A percentile compares a stretch with the other conserved stretches of the same genome.
Evolutionary conservation across 2,113 vertebrate species (phyloP).

Genomic region (Laticauda laticaudata): DNA sequence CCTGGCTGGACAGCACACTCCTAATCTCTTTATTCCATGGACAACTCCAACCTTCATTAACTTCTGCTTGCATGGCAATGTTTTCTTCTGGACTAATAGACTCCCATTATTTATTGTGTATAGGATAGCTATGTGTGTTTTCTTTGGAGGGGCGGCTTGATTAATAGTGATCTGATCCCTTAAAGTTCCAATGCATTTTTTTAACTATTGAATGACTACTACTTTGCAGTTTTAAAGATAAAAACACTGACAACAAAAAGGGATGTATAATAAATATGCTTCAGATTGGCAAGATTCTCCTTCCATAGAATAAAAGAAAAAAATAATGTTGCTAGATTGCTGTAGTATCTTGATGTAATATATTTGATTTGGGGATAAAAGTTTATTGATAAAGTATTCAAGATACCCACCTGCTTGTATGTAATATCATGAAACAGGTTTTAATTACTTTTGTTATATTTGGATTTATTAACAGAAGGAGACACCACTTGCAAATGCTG

Average conservation of each 20-base stretch:
- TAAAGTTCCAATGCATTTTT: background rate
- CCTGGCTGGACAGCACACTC: no score
- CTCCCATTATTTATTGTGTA: background rate
- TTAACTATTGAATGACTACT: background rate
- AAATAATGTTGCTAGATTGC: background rate
- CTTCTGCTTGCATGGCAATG: background rate
- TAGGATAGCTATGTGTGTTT: background rate
- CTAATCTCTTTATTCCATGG: background rate
- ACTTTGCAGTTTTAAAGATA: background rate
- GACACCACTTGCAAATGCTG: conserved; percentile 94
- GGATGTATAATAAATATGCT: background rate
- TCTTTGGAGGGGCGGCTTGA: background rate
- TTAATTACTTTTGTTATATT: background rate
- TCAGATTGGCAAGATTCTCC: background rate
- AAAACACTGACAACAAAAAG: background rate
- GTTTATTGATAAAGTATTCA: background rate
- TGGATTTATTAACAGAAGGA: conserved; percentile 81
- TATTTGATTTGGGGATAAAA: background rate
- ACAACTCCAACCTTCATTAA: background rate
- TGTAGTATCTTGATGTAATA: background rate
- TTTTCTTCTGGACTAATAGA: background rate
- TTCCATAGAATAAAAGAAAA: background rate
- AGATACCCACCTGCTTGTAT: background rate
- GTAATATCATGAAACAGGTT: background rate
- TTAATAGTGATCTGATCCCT: background rate